Evolutionary conservation across 1,140 invertebrate species (phyloP), one percentile per base, ranked within the genome.

Genomic region (Drosophila insularis): DNA sequence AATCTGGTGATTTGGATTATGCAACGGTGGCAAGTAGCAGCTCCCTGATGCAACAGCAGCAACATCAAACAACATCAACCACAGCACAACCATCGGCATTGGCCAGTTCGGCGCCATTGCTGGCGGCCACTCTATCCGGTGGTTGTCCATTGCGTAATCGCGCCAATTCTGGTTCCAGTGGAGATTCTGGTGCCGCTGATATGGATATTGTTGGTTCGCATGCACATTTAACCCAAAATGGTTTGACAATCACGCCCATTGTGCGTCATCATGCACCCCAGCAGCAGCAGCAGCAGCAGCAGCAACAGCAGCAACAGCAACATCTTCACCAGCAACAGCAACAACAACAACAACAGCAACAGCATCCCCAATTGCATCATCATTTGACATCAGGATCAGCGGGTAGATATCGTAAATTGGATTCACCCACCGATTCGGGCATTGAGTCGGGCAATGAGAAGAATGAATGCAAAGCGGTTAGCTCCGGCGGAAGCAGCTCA

Each of bases 391-490:
- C 76, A 17, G 89, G 76, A 21, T 68, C 78, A 6, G 27, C 27
- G 11, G 70, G 71, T 1, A 93, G 94, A 27, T 96, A 96, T 90
- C 94, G 96, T 35, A 97, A 97, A 84, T 93, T 97, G 32, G 97
- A 98, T 84, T 98, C 96, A 5, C 97, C 97, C 8, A 97, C 95
- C 71, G 97, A 98, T 92, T 98, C 97, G 46, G 97, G 97, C 32
- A 98, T 98, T 78, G 97, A 98, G 90, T 97, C 96, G 1, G 97
- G 97, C n/a, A 97, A 97, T 40, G 96, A 97, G 92, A 97, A 96
- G 78, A 96, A 96, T 76, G 96, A 96, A 80, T 93, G 93, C 84
- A 95, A 95, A 81, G 93, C 94, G 11, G 94, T 94, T 1, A 95
- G 95, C 70, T 95, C 93, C 55, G 95, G 94, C 0, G 95, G 95